Evolutionary conservation across 1,140 invertebrate genomes (phyloP), one percentile per base, ranked within the genome.

Genomic region (Thrips palmi): DNA sequence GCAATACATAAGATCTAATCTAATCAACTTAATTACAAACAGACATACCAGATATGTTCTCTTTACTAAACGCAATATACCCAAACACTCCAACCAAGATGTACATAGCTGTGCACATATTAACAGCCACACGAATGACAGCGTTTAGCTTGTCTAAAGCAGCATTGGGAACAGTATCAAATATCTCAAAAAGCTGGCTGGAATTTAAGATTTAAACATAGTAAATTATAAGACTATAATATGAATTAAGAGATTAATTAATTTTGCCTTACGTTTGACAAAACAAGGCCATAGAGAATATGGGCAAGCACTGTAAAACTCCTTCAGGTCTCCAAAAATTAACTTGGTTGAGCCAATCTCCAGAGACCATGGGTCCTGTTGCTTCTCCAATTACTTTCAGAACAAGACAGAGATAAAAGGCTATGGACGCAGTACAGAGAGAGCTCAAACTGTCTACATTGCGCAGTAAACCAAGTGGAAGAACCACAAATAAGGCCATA

Each of bases 171-270:
- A 93, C 64, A 6, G 77, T 74, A 47, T 93, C 87, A 55, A 92
- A 96, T 40, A 97, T 81, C 57, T 92, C 83, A 63, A 97, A 97
- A 20, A 97, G 58, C 63, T 97, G 91, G 39, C 82, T 87, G 55
- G 18, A 65, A 58, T 37, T 47, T 48, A 30, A 49, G 45, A 50
- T 33, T 40, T 10, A 41, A n/a, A 20, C 5, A 28, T 23, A 40
- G 23, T 17, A 7, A 7, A 43, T 33, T 42, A 30, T 11, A 40
- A 2, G 25, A 39, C 17, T 29, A 36, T 18, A 7, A 30, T 39
- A 25, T 1, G 8, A 1, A 0, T 2, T 7, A 19, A 39, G 6
- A 29, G 12, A 34, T 10, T 27, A 10, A 27, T n/a, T 27, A 27
- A 27, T n/a, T 10, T 27, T 27, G 10, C 65, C 71, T 68, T 58